phyloP scores from a whole-genome alignment of 37 sponge, comb jelly and placozoan species.

The Halisarca cf. caerulea region DNA sequence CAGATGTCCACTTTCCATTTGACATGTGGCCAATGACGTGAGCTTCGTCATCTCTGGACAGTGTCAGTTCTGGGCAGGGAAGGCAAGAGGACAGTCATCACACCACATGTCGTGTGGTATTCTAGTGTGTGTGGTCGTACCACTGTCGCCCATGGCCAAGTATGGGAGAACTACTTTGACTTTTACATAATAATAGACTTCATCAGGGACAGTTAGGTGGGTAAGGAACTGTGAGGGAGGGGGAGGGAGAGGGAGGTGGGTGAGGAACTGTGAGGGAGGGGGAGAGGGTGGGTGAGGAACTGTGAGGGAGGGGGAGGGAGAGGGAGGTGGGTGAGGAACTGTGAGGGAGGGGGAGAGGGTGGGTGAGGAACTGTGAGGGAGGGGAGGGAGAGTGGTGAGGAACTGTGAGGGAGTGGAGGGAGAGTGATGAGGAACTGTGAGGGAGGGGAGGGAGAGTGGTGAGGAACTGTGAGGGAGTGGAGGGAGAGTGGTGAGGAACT shows the following conservation, averaged over 20 bases:
- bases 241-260: background rate
- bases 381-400: background rate
- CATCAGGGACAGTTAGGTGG: constrained; percentile 82
- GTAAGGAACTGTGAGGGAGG: constrained; percentile 56
- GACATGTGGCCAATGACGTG: constrained; percentile 59
- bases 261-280: background rate
- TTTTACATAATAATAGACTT: constrained; percentile 43
- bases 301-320: constrained; percentile 4
- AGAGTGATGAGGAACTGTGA: background rate
- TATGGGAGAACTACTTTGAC: constrained; percentile 54
- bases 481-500: background rate
- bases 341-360: background rate
- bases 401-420: background rate
- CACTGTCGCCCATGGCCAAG: constrained; percentile 65
- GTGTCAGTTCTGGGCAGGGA: constrained; percentile 57
- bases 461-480: background rate
- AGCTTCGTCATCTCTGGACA: constrained; percentile 59
- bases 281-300: constrained; percentile 53
- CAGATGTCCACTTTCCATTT: background rate
- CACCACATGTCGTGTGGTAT: no score
- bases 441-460: background rate
- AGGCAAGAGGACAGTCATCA: no score
- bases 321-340: background rate
- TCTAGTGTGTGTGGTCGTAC: no score
- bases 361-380: background rate